Conservation (phyloP, 2,113 vertebrate species). For the Zapus hudsonius region DNA sequence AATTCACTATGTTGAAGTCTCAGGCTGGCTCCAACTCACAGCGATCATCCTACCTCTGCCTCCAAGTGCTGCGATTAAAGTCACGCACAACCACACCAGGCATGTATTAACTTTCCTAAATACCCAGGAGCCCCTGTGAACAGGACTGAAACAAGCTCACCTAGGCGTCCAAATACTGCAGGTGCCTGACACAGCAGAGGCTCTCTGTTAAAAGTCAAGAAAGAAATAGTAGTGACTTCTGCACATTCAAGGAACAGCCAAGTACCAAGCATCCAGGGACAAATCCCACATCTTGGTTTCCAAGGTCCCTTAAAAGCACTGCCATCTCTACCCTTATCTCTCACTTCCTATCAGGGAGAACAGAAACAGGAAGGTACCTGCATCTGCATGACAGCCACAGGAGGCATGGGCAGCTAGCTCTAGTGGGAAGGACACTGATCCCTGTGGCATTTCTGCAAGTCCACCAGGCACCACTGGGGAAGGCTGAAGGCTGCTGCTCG, state of each 20-base stretch:
- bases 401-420: background rate
- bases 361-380: background rate
- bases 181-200: too few species aligned
- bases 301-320: fast-evolving
- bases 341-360: background rate
- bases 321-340: background rate
- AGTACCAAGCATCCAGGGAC: too few species aligned
- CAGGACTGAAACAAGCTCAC: background rate
- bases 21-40: too few species aligned
- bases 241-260: fast-evolving
- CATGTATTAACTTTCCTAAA: background rate
- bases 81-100: too few species aligned
- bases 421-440: background rate
- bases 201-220: background rate
- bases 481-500: background rate
- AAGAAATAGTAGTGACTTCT: background rate
- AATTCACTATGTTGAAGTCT: too few species aligned
- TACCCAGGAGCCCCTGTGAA: fast-evolving
- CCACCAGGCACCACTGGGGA: background rate
- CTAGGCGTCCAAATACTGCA: too few species aligned
- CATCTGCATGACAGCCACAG: background rate
- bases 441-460: background rate
- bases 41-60: too few species aligned
- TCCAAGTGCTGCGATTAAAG: too few species aligned
- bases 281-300: fast-evolving